A percentile compares a stretch with the other conserved stretches of the same genome.
phyloP scores from a whole-genome alignment of 2,888 invertebrate species.

The Caenorhabditis imperialis region DNA sequence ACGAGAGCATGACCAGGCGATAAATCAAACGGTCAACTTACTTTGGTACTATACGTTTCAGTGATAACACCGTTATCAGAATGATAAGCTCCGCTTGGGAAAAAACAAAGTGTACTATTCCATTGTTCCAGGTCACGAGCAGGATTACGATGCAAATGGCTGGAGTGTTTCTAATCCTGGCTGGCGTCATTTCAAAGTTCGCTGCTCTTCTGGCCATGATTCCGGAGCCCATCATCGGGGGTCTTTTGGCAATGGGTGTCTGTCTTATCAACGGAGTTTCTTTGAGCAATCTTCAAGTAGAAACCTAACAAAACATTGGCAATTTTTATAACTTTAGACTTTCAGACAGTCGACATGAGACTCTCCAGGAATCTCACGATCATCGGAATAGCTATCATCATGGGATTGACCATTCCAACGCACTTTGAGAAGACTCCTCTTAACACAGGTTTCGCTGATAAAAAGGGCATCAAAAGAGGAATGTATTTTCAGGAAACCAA shows the following conservation, averaged over 20 bases:
- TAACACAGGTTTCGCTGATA: constrained; percentile 48
- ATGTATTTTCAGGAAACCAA: constrained; percentile 30
- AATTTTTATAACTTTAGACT: constrained; percentile 6
- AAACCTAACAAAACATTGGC: constrained; percentile 28
- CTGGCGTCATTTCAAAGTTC: constrained; percentile 62
- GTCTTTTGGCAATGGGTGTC: constrained; percentile 70
- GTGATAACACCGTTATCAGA: not conserved
- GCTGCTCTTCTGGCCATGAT: constrained; percentile 74
- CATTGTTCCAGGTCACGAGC: constrained; percentile 63
- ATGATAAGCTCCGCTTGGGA: not conserved
- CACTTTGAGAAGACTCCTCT: constrained; percentile 61
- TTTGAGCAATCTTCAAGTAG: constrained; percentile 64
- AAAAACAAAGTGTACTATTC: not conserved
- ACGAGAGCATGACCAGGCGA: not conserved
- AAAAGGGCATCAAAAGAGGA: not conserved
- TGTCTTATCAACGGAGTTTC: constrained; percentile 72
- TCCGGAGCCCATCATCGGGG: constrained; percentile 73
- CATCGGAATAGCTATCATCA: constrained; percentile 68
- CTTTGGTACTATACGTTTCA: not conserved
- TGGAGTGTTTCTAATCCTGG: constrained; percentile 59
- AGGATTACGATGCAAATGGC: constrained; percentile 72
- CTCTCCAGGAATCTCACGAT: constrained; percentile 69
- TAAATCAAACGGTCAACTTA: no score
- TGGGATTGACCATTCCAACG: constrained; percentile 66
- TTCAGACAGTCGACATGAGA: constrained; percentile 56